Evolutionary conservation across 2,888 invertebrate genomes (phyloP).

Genomic region (Erynnis tages): DNA sequence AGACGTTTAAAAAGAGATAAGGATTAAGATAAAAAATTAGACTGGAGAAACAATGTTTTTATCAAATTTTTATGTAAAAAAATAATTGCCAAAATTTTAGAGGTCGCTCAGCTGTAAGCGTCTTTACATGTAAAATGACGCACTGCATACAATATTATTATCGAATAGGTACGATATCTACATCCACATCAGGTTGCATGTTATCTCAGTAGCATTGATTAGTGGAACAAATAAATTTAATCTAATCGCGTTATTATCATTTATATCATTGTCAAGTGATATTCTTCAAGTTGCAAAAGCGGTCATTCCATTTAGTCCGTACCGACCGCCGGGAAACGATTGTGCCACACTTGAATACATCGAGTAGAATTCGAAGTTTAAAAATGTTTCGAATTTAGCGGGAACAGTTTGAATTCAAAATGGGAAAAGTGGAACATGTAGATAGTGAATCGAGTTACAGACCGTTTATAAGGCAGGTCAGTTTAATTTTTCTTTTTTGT

Average conservation of each 20-base stretch:
- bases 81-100: no score
- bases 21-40: no score
- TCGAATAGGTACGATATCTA: not conserved
- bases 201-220: slow-evolving; percentile 30
- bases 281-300: slow-evolving; percentile 4
- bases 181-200: slow-evolving; percentile 6
- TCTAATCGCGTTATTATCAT: slow-evolving; percentile 34
- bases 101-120: no score
- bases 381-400: slow-evolving; percentile 23
- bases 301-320: slow-evolving; percentile 7
- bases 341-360: slow-evolving; percentile 2
- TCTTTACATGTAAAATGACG: not conserved
- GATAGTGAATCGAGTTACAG: slow-evolving; percentile 29
- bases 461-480: slow-evolving; percentile 49
- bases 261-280: slow-evolving; percentile 29
- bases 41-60: no score
- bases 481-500: slow-evolving; percentile 23
- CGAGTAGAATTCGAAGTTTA: slow-evolving; percentile 7
- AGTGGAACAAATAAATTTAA: slow-evolving; percentile 33
- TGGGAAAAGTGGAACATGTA: slow-evolving; percentile 26
- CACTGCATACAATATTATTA: not conserved
- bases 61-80: no score
- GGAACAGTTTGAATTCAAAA: slow-evolving; percentile 4
- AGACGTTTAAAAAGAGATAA: no score
- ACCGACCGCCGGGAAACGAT: slow-evolving; percentile 3